Conservation (phyloP, 1,140 invertebrate species). For the Drepana arcuata region DNA sequence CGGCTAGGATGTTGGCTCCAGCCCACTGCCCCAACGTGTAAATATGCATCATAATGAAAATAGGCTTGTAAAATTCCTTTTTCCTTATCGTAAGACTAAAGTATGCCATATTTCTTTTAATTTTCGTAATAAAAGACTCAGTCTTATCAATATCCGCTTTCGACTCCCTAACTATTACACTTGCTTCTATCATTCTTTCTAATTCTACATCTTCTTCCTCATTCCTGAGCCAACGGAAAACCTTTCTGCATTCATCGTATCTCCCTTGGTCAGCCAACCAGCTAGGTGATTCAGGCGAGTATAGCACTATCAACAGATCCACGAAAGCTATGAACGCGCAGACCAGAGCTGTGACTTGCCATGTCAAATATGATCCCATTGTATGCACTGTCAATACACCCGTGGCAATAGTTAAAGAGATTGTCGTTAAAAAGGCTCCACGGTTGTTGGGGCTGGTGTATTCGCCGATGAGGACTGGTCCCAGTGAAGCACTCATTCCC, state of each 20-base stretch:
- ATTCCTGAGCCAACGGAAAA: conserved; percentile 31
- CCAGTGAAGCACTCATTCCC: conserved; percentile 25
- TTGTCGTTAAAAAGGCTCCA: conserved; percentile 29
- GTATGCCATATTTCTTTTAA: conserved; percentile 19
- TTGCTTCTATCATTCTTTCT: conserved; percentile 25
- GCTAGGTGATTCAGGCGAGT: conserved; percentile 32
- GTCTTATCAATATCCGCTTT: conserved; percentile 13
- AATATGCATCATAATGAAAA: conserved; percentile 40
- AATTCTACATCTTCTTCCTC: conserved; percentile 30
- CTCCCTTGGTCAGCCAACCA: conserved; percentile 27
- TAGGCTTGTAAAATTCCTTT: conserved; percentile 40
- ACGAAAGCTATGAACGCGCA: conserved; percentile 20
- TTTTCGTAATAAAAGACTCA: conserved; percentile 13
- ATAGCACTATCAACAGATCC: conserved; percentile 22
- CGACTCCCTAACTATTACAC: conserved; percentile 14
- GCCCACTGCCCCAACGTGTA: conserved; percentile 33
- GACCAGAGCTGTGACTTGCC: conserved; percentile 23
- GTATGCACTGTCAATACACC: conserved; percentile 27
- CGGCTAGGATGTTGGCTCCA: conserved; percentile 29
- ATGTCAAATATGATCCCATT: conserved; percentile 22
- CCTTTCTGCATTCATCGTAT: conserved; percentile 23
- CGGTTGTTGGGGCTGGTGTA: conserved; percentile 31
- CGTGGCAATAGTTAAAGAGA: conserved; percentile 22
- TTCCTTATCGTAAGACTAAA: conserved; percentile 24
- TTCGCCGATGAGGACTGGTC: conserved; percentile 31